Base-by-base conservation (phyloP, 1,140 invertebrate species). In the Oscheius sp. region DNA sequence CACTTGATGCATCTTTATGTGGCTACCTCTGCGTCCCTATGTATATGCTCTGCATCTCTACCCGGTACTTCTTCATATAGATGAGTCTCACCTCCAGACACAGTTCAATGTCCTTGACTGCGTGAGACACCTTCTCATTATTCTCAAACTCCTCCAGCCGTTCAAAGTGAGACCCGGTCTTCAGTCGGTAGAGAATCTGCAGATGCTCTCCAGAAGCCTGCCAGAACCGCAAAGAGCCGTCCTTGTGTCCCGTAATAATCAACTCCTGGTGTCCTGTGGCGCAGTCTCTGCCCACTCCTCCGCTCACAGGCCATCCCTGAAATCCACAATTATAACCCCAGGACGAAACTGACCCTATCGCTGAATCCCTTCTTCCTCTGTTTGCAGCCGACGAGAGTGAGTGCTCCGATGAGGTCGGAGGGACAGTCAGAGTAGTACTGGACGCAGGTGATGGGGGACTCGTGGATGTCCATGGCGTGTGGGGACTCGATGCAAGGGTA, bases 401-500 rank as follows among this genome's bases (percentile, higher is more conserved):
- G 91, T 42, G 92, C 92, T 63, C 92, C 92, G 79, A 98, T 95
- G 79, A 99, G 88, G 87, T 99, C 95, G 63, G 92, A 91, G 34
- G 95, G 95, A 87, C 95, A 98, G 87, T 99, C 94, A 42, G 94
- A 93, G 82, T 96, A 90, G 88, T 98, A 98, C 67, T 91, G 90
- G 86, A 94, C 95, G 87, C 91, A 94, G 58, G 95, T 97, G 68
- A 98, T 94, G 35, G 94, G 91, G 65, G 93, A 95, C 87, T 97
- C 95, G 87, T 98, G 95, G 77, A 99, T 89, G 87, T 99, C 95
- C 94, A 98, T 97, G 46, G 95, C 92, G 88, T 99, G 97, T 52
- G 95, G 97, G 88, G 97, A 97, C 87, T 98, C 94, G 88, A 97
- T 96, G 86, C 94, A 96, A 18, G 96, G 95, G 88, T 97, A 99